A percentile compares a stretch with the other conserved stretches of the same genome.
Evolutionary conservation across 2,113 vertebrate genomes (phyloP).

Genomic region (Prinia subflava): DNA sequence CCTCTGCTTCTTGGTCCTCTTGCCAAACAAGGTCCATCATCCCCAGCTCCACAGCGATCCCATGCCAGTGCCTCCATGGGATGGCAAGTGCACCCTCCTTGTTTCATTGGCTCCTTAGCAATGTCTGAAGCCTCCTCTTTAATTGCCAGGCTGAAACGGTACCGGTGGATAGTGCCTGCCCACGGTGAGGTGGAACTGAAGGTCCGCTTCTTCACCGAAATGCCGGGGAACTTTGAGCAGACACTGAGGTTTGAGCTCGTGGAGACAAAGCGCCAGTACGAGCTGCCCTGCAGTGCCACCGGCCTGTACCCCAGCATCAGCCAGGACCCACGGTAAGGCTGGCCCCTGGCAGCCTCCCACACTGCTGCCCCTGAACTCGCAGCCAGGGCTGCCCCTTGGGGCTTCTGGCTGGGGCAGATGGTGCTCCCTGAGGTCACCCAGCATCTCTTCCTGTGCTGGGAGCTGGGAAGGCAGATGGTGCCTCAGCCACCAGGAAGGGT

Average conservation of each 20-base stretch:
- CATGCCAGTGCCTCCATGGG: background rate
- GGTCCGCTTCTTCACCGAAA: slow-evolving; percentile 77
- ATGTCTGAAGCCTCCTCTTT: background rate
- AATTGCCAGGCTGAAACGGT: slow-evolving; percentile 68
- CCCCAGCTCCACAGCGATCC: rapidly evolving
- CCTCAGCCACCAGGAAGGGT: background rate
- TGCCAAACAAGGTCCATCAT: rapidly evolving
- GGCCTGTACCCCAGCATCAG: slow-evolving; percentile 84
- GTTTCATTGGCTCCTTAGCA: background rate
- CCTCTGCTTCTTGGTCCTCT: background rate
- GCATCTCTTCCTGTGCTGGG: background rate
- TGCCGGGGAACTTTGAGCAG: slow-evolving; percentile 78
- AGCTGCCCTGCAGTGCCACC: slow-evolving; percentile 78
- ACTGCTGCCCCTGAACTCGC: background rate
- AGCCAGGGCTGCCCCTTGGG: background rate
- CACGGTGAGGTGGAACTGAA: slow-evolving; percentile 70
- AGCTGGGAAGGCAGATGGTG: background rate
- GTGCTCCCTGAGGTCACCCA: background rate
- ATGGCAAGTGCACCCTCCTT: background rate
- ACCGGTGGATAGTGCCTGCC: slow-evolving; percentile 85
- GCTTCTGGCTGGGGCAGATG: background rate
- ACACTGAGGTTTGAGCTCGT: slow-evolving; percentile 84
- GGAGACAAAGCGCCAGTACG: slow-evolving; percentile 76
- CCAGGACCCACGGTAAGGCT: slow-evolving; percentile 78
- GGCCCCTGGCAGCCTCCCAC: background rate